Base-by-base conservation (phyloP, 2,113 vertebrate species). In the Barnardius zonarius region DNA sequence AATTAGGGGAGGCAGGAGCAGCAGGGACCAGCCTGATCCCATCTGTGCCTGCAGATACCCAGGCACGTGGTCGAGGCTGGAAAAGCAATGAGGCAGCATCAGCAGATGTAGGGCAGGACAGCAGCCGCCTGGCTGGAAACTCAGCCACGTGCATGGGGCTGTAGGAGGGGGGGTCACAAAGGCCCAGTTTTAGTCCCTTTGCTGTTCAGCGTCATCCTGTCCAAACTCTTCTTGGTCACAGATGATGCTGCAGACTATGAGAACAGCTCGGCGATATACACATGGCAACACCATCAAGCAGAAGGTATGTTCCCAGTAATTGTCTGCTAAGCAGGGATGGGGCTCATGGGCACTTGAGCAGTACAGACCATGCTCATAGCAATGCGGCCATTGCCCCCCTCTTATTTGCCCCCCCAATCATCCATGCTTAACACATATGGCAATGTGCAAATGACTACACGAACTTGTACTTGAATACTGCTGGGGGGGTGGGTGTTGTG, bases 241-340 rank as follows among this genome's bases (percentile, higher is more conserved):
- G 95, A 83, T 49, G 96, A 97, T 0, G 4, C 64, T 24, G 37
- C 1, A 6, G 96, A 98, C 59, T 98, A 98, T 0, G 98, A 98
- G 95, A 98, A 98, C 90, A 97, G 96, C 0, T 1, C 17, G 0
- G 92, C 81, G 0, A 91, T 98, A 30, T 68, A 66, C 13, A 13
- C 52, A 2, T 98, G 98, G 98, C 90, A n/a, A 30, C n/a, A 89
- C 18, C 75, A 91, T 46, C 57, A 55, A 11, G 25, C 9, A 0
- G 48, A 79, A 92, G 97, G 97, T 97, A 39, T 0, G 63, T 49
- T 31, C 72, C 67, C 59, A 35, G 33, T 30, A 17, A 2, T 6
- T 17, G 7, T 19, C 37, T 41, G 3, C 70, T 80, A 2, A 20
- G 49, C 39, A 46, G 48, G 68, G 39, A 16, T 35, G 70, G 61